Base-by-base conservation (phyloP, 2,888 invertebrate genomes). In the Gastrophysa polygoni region DNA sequence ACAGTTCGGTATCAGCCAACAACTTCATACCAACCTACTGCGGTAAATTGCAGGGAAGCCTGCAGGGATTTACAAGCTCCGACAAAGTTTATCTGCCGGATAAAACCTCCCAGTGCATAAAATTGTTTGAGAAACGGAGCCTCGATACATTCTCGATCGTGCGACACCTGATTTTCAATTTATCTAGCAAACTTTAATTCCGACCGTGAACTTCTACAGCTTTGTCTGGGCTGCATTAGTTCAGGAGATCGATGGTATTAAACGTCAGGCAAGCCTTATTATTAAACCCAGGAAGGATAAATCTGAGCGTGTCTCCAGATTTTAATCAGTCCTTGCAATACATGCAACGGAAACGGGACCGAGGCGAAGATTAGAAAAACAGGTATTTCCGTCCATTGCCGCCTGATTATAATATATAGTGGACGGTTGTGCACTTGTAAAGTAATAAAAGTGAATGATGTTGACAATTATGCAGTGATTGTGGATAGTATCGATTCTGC, bases 281-380 rank as follows among this genome's bases (percentile, higher is more conserved):
- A 54, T 52, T 34, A 54, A 54, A 43, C 54, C 54, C 54, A 21
- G 11, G 43, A 17, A 43, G 29, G 54, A 54, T 54, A 43, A 54
- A 54, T 54, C 54, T 54, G 44, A 38, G 38, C 24, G 43, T 54
- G 54, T 54, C 54, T 43, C 54, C 43, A 21, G 54, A 54, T 54
- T 54, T 54, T 54, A 54, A 54, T 54, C 54, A 54, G 54, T 38
- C 38, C 14, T 38, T 38, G 38, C 32, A 32, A 11, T 38, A 38
- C 38, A 38, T 38, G 38, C 14, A 1, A 38, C 38, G 38, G 10
- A 38, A 38, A 11, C 38, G 38, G 14, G 38, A 38, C 14, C 14
- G 38, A n/a, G 32, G 32, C 10, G 38, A 38, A 38, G 38, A 38
- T 38, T n/a, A 38, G 38, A 38, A 38, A 38, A 38, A 38, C 38